Conservation (phyloP, 2,888 invertebrate genomes). For the Melikaiella ostensackeni region DNA sequence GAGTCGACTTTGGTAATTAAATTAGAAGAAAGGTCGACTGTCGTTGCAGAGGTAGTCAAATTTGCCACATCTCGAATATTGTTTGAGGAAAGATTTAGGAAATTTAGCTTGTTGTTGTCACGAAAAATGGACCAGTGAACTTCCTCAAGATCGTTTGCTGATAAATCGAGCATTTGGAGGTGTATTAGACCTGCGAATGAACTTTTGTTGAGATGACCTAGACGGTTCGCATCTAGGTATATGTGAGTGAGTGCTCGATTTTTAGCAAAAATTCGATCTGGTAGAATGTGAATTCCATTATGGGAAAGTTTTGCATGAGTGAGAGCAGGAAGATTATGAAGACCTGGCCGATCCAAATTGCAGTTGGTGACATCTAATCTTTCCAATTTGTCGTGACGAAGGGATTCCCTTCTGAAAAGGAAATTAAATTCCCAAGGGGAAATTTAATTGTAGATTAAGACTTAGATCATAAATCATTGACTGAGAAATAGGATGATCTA, state of each 20-base stretch:
- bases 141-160: slow-evolving; percentile 83
- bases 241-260: slow-evolving; percentile 81
- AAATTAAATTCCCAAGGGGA: neutral
- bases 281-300: slow-evolving; percentile 82
- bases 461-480: neutral
- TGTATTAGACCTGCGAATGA: slow-evolving; percentile 81
- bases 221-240: slow-evolving; percentile 84
- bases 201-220: slow-evolving; percentile 80
- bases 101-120: slow-evolving; percentile 81
- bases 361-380: slow-evolving; percentile 69
- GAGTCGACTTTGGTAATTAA: slow-evolving; percentile 56
- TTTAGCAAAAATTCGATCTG: slow-evolving; percentile 81
- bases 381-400: slow-evolving; percentile 66
- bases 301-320: slow-evolving; percentile 81
- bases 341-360: slow-evolving; percentile 75
- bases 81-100: slow-evolving; percentile 81
- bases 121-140: slow-evolving; percentile 81
- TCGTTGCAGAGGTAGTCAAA: slow-evolving; percentile 53
- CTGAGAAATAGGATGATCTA: too few species aligned
- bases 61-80: slow-evolving; percentile 61
- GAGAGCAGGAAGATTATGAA: slow-evolving; percentile 82
- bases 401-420: slow-evolving; percentile 61
- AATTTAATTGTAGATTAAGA: slow-evolving; percentile 1
- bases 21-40: slow-evolving; percentile 67
- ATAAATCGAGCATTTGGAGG: slow-evolving; percentile 83